Evolutionary conservation across 2,113 vertebrate genomes (phyloP).

Genomic region (Burhinus oedicnemus): DNA sequence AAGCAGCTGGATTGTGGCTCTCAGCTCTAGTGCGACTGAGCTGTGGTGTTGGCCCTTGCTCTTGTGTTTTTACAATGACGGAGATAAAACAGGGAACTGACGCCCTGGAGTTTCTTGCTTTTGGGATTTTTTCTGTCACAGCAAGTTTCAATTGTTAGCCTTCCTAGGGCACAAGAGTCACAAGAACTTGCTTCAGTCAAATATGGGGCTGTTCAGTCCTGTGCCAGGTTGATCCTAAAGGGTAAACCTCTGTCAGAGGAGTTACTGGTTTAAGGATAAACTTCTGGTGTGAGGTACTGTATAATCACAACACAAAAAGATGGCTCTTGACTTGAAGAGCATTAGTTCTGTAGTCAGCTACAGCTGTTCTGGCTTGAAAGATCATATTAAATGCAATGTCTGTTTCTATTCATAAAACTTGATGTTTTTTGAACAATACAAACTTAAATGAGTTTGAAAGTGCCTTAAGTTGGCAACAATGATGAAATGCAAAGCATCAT

Average conservation of each 20-base stretch:
- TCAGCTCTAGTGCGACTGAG: background rate
- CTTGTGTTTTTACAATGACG: background rate
- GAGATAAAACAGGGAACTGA: background rate
- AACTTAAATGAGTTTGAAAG: background rate
- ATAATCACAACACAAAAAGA: background rate
- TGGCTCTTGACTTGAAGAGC: background rate
- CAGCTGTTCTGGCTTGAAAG: background rate
- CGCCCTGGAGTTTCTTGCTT: fast-evolving
- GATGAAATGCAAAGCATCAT: slow-evolving; percentile 16
- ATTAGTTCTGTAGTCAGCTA: background rate
- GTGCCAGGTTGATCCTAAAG: background rate
- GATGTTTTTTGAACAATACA: background rate
- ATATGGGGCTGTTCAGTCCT: background rate
- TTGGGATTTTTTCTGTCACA: background rate
- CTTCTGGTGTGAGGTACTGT: background rate
- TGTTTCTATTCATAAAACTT: background rate
- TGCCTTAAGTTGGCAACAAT: background rate
- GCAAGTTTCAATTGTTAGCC: background rate
- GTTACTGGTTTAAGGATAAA: background rate
- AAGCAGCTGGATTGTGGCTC: background rate
- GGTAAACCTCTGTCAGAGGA: background rate
- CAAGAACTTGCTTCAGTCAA: background rate
- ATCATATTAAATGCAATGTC: background rate
- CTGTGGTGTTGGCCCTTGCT: background rate
- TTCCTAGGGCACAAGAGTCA: background rate